Evolutionary conservation across 2,113 vertebrate species (phyloP).

Genomic region (Semicossyphus pulcher): DNA sequence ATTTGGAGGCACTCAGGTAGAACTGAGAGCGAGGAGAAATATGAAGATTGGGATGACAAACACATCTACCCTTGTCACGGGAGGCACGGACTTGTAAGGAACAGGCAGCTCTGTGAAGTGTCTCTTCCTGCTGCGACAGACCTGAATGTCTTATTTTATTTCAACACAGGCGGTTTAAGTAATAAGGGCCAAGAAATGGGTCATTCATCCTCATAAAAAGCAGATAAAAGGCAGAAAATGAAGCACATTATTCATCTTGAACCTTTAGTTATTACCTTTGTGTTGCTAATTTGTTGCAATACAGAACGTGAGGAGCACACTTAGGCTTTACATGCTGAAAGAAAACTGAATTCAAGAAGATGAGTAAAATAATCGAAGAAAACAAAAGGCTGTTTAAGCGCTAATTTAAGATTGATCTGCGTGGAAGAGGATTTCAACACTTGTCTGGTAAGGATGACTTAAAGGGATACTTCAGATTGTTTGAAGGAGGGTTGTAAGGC

Average conservation of each 20-base stretch:
- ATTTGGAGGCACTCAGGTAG: conserved; percentile 79
- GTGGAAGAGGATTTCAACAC: conserved; percentile 26
- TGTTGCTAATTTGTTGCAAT: neutral
- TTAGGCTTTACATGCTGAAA: conserved; percentile 3
- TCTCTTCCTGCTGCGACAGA: neutral
- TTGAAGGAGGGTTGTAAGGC: no score
- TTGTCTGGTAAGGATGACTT: no score
- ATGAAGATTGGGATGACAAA: conserved; percentile 65
- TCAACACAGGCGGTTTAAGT: conserved; percentile 13
- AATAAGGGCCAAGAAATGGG: neutral
- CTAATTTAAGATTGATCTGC: conserved; percentile 3
- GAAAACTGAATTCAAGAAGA: conserved; percentile 11
- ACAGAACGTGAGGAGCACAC: neutral
- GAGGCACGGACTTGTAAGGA: conserved; percentile 21
- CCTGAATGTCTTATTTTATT: conserved; percentile 15
- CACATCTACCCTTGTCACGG: conserved; percentile 63
- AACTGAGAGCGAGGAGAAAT: conserved; percentile 61
- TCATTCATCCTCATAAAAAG: neutral
- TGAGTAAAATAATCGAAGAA: conserved; percentile 26
- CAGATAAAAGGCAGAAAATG: neutral
- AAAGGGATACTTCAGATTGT: no score
- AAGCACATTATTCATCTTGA: neutral
- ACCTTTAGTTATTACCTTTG: neutral
- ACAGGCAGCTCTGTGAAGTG: conserved; percentile 1
- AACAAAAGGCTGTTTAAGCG: conserved; percentile 11